Evolutionary conservation across 2,113 vertebrate genomes (phyloP), one percentile per base, ranked within the genome.

Genomic region (Sylvia atricapilla): DNA sequence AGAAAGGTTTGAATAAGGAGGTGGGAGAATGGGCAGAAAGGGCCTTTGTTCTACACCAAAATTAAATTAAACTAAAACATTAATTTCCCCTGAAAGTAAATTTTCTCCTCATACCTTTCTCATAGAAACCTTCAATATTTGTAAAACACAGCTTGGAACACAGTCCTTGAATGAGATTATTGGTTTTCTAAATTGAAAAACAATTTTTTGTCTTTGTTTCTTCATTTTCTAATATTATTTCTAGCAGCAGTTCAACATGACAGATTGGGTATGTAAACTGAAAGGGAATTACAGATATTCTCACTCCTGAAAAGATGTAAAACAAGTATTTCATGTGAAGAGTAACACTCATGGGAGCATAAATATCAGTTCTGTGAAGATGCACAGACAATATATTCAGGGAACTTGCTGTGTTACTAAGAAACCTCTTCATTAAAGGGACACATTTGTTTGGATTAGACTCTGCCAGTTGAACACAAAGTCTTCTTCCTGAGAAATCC

Each of bases 371-470:
- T 92, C 72, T 90, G 47, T 81, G 90, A 91, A 89, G 73, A 77
- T 35, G 23, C 52, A 60, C 24, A 81, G 64, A 30, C 52, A 86
- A 56, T 70, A 55, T 86, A 84, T 47, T 86, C 88, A 70, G 63
- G 81, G 55, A 73, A 91, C 49, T 94, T 64, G 22, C 35, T 81
- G 43, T 56, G 64, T 64, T 81, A 70, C 76, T 75, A 56, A 77
- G 85, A 93, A 92, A 91, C 41, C 79, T 93, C 92, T 86, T 93
- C 79, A 81, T 94, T 91, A 94, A 84, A 84, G 49, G 73, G 44
- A 90, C 78, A 91, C 52, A 44, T 72, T 96, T 96, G 79, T 90
- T 97, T 94, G 88, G 68, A 93, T 96, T 84, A 89, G 64, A 68
- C 46, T 74, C 59, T 60, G 72, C 63, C 60, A 59, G 23, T 11